Base-by-base conservation (phyloP, 1,140 invertebrate species). In the Hylaeus volcanicus region DNA sequence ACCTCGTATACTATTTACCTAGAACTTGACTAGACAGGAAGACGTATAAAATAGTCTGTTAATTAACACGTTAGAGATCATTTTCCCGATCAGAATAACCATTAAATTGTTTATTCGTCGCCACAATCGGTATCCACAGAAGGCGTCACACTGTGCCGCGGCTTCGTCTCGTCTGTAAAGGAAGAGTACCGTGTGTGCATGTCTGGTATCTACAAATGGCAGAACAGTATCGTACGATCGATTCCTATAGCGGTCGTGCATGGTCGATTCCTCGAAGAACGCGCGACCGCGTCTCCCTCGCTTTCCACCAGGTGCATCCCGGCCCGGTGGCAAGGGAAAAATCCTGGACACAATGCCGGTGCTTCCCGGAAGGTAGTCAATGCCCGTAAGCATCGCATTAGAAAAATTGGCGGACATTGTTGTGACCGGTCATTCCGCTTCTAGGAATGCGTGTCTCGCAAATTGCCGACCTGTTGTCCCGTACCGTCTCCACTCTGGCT, bases 391-490 rank as follows among this genome's bases (percentile, higher is more conserved):
- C 70, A 85, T 82, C 77, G 83, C 83, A 86, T 89, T 86, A 88
- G 77, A 89, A 89, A 90, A 90, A 90, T 89, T 81, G 74, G 43
- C 80, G 79, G 84, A 84, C 84, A 88, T 89, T 90, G 85, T 91
- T 86, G 80, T 73, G 81, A 89, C 79, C 85, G 78, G 82, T 87
- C 82, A 82, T 88, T 86, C 85, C 78, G 65, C 78, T 85, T 89
- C 87, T 81, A 86, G 76, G 87, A 90, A 90, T 89, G 86, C 81
- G 73, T 85, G 83, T 83, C 83, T 84, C 78, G 86, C 84, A 88
- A 88, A 90, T 89, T 88, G 84, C 83, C 72, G 79, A 70, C 69
- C 83, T 79, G 72, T 70, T 65, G 75, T 88, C 79, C 70, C 72
- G 64, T 55, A 5, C n/a, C 26, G 53, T 61, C 45, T 48, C 64